Base-by-base conservation (phyloP, 2,113 vertebrate species). In the Atractosteus spatula region DNA sequence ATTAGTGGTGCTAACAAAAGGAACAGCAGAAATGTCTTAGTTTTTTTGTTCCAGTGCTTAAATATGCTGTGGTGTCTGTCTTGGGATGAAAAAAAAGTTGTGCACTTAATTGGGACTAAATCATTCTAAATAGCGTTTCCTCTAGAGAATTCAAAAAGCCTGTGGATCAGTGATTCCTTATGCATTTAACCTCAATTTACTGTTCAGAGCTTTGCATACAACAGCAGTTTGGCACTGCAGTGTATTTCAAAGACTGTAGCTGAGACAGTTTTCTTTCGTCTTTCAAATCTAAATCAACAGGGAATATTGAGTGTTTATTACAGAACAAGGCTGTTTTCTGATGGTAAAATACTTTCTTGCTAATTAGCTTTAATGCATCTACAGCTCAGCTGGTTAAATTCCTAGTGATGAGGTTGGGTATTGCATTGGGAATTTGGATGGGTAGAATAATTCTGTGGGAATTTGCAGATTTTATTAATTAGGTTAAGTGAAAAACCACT, bases 361-460 rank as follows among this genome's bases (percentile, higher is more conserved):
- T 89, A 82, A 88, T 82, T 81, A 85, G 82, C 79, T 78, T 69
- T 80, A 74, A 81, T 83, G 81, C 84, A 83, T 87, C 82, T 83
- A 72, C 67, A 75, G 75, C 70, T 79, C 80, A 72, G 77, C 74
- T 65, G 71, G 64, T 85, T 70, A 3, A 80, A 72, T 74, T 74
- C 80, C 73, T 79, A 29, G 73, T 79, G 75, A 78, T 67, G 69
- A 78, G 74, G 77, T 80, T 63, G 68, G 63, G 66, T 64, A 81
- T 78, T 29, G 78, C 80, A 68, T 68, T 11, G 70, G 67, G 72
- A 76, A 65, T 82, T 69, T 83, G 83, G 75, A 82, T 79, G 66
- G 74, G 75, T 76, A 70, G 61, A 82, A 82, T 81, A 80, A 82
- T 69, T 59, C 72, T 82, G 12, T 76, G 77, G 71, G 78, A 82